Percentiles rank a stretch among this genome's conserved stretches.
phyloP scores from a whole-genome alignment of 1,140 invertebrate species.

The Drosophila erecta region DNA sequence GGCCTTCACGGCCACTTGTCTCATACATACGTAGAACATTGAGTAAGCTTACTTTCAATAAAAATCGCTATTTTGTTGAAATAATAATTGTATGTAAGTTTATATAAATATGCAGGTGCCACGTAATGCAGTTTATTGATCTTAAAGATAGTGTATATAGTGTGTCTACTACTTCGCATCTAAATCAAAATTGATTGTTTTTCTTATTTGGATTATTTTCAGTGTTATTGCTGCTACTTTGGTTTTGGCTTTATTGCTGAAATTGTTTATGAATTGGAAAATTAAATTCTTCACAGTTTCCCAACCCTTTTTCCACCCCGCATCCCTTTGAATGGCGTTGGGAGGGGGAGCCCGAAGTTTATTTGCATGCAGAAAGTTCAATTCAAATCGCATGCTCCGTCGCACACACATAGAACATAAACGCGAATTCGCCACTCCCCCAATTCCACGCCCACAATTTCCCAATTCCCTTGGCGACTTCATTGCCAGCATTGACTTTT shows the following conservation, averaged over 20 bases:
- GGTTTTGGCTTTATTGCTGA: conserved; percentile 63
- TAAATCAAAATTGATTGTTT: conserved; percentile 15
- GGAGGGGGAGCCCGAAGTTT: conserved; percentile 41
- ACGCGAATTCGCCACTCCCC: conserved; percentile 9
- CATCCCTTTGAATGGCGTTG: not conserved
- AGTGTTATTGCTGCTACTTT: conserved; percentile 74
- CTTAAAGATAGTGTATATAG: not conserved
- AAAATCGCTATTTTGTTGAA: too few relatives aligned
- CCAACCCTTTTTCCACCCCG: not conserved
- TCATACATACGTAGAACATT: too few relatives aligned
- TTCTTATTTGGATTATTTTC: conserved; percentile 58
- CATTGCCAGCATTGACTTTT: conserved; percentile 25
- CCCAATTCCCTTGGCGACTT: conserved; percentile 34
- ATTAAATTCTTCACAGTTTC: conserved; percentile 68
- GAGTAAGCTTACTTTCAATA: too few relatives aligned
- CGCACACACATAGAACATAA: conserved; percentile 32
- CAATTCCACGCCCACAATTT: conserved; percentile 3
- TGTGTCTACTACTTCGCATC: not conserved
- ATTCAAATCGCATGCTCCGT: conserved; percentile 74
- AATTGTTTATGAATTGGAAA: conserved; percentile 81
- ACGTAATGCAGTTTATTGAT: too few relatives aligned
- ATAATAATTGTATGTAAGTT: too few relatives aligned
- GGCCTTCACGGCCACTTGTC: too few relatives aligned
- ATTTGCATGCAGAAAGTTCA: conserved; percentile 75
- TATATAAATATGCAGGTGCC: not conserved